These are phyloP conservation scores for Loris lydekkerianus DNA, from an alignment of 2,797 vertebrate species.

Conservation along the genomic window DNA sequence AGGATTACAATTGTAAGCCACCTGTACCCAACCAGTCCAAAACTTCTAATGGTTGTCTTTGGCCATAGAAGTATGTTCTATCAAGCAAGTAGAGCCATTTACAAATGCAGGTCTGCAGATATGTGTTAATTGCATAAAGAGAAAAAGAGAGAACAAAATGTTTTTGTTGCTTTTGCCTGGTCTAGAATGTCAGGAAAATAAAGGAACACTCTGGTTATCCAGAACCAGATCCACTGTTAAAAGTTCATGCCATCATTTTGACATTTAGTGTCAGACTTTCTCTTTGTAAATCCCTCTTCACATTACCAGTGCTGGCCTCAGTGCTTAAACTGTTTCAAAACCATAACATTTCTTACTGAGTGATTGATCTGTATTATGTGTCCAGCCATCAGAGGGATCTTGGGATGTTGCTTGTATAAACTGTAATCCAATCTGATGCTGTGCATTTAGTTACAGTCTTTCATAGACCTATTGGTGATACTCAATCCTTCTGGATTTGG, in stretches of 20 bases:
- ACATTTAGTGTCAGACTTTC: conserved; percentile 89
- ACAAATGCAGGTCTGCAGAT: conserved; percentile 23
- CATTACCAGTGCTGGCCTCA: conserved; percentile 88
- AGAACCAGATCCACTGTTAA: conserved; percentile 88
- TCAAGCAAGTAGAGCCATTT: background rate
- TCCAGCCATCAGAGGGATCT: conserved; percentile 97
- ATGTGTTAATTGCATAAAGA: conserved; percentile 48
- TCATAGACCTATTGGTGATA: conserved; percentile 97
- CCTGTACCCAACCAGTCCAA: background rate
- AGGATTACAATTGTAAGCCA: background rate
- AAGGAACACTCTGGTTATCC: conserved; percentile 87
- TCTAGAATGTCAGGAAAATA: conserved; percentile 87
- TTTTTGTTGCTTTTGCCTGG: conserved; percentile 75
- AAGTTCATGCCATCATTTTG: conserved; percentile 90
- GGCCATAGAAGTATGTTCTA: background rate
- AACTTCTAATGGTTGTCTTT: conserved; percentile 26
- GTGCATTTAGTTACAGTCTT: conserved; percentile 94
- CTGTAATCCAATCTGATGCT: conserved; percentile 95
- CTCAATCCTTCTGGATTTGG: conserved; percentile 97
- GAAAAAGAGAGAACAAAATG: conserved; percentile 79
- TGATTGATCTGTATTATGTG: conserved; percentile 95
- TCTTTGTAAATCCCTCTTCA: conserved; percentile 91
- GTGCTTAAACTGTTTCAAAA: conserved; percentile 91
- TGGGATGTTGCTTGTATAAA: conserved; percentile 97
- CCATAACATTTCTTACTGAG: conserved; percentile 92